phyloP scores from a whole-genome alignment of 1,140 invertebrate genomes.

The Spodoptera litura region DNA sequence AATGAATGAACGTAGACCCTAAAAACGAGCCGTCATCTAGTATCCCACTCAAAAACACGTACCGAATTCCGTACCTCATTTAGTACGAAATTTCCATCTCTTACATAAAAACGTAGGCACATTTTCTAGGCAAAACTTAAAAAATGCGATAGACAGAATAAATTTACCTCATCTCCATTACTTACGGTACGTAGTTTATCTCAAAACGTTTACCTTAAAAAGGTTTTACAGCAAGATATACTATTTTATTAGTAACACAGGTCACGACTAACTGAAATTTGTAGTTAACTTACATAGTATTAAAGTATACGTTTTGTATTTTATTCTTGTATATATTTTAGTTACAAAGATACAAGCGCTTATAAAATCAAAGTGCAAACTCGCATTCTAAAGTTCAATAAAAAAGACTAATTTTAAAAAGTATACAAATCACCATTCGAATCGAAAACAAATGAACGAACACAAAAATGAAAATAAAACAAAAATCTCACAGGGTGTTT shows the following conservation, averaged over 20 bases:
- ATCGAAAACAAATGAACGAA: too few relatives aligned
- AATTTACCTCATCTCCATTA: conserved; percentile 39
- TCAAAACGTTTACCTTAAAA: conserved; percentile 39
- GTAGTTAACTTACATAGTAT: conserved; percentile 28
- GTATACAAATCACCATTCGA: too few relatives aligned
- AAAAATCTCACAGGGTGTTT: too few relatives aligned
- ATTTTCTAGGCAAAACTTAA: conserved; percentile 34
- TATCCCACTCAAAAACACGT: conserved; percentile 29
- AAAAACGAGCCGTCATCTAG: conserved; percentile 14
- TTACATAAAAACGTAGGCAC: conserved; percentile 34
- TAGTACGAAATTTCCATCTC: conserved; percentile 29
- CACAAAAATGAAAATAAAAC: too few relatives aligned
- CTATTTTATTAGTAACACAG: conserved; percentile 22
- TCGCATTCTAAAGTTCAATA: too few relatives aligned
- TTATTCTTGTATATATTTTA: too few relatives aligned
- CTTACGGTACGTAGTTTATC: conserved; percentile 40
- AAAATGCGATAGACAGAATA: conserved; percentile 40
- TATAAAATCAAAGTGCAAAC: too few relatives aligned
- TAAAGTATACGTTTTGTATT: too few relatives aligned
- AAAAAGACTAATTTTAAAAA: too few relatives aligned
- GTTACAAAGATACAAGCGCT: too few relatives aligned
- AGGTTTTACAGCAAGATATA: conserved; percentile 34
- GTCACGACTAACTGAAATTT: conserved; percentile 39
- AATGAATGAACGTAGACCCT: conserved; percentile 3
- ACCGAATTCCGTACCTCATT: conserved; percentile 25